Conservation (phyloP, 1,140 invertebrate genomes). For the Bombus haemorrhoidalis region DNA sequence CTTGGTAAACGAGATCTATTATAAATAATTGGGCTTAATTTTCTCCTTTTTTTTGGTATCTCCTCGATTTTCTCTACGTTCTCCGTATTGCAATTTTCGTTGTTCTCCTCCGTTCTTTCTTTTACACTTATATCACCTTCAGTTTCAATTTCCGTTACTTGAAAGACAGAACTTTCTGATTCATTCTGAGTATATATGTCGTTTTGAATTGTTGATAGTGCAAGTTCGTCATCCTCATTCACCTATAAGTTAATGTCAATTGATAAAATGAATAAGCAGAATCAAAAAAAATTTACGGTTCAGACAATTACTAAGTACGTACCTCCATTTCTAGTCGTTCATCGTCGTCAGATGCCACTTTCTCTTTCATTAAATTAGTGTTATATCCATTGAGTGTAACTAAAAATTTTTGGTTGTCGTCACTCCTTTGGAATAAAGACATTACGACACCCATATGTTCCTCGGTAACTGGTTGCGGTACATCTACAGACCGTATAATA, state of each 20-base stretch:
- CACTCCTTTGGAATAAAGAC: conserved; percentile 79
- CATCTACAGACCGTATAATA: conserved; percentile 67
- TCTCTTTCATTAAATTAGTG: conserved; percentile 74
- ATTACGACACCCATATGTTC: conserved; percentile 79
- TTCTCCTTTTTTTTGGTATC: conserved; percentile 71
- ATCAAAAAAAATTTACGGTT: background rate
- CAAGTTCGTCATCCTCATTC: conserved; percentile 77
- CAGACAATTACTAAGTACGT: conserved; percentile 32
- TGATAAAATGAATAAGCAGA: background rate
- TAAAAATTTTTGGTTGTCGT: conserved; percentile 80
- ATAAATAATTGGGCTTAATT: conserved; percentile 80
- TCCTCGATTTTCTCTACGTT: conserved; percentile 67
- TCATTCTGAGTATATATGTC: conserved; percentile 69
- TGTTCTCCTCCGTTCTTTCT: conserved; percentile 67
- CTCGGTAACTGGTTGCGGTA: conserved; percentile 71
- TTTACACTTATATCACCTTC: conserved; percentile 69
- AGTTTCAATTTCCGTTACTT: conserved; percentile 58
- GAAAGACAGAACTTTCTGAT: conserved; percentile 63
- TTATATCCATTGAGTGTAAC: conserved; percentile 81
- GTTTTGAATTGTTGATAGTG: conserved; percentile 66
- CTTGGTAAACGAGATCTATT: conserved; percentile 75
- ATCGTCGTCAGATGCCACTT: conserved; percentile 73
- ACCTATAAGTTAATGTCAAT: conserved; percentile 62
- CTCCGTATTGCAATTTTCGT: conserved; percentile 74
- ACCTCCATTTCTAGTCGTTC: conserved; percentile 79